Base-by-base conservation (phyloP, 2,113 vertebrate species). In the Trichomycterus rosablanca region DNA sequence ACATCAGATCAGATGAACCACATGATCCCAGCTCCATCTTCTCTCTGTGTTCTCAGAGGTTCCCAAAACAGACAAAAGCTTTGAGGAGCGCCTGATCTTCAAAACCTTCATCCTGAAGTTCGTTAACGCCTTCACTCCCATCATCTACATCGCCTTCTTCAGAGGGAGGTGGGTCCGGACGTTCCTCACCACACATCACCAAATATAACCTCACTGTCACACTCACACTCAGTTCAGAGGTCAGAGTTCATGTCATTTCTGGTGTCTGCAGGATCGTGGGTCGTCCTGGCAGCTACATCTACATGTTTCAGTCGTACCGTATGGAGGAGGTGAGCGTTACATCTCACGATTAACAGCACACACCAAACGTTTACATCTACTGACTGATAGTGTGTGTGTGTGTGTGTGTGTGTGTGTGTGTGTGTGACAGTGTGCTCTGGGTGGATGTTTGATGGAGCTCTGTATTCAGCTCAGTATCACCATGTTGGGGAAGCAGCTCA, bases 91-190 rank as follows among this genome's bases (percentile, higher is more conserved):
- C 35, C 82, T 99, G 37, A 99, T 97, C 68, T 99, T 98, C 81
- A 99, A 98, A 81, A 95, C 95, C 4, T 99, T 99, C 73, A 91
- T 99, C 70, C 87, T 98, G 46, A 97, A 99, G 81, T 99, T 98
- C 51, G 90, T 97, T 50, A 98, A 99, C 0, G 94, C 95, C 20
- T 99, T 97, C 76, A 94, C 93, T 0, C 93, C 95, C 10, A 99
- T 99, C 81, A 97, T 99, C 72, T 99, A 99, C 5, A 95, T 97
- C 0, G 96, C 96, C 50, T 99, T 99, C 85, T 96, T 99, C 88
- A 97, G 97, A 63, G 96, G 96, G 72, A 84, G 96, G 96, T 95
- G 59, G 68, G 91, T 79, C n/a, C n/a, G n/a, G n/a, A n/a, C n/a
- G n/a, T n/a, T n/a, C n/a, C n/a, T n/a, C n/a, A n/a, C n/a, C n/a